Conservation (phyloP, 2,797 vertebrate species). For the Prunella strophiata region DNA sequence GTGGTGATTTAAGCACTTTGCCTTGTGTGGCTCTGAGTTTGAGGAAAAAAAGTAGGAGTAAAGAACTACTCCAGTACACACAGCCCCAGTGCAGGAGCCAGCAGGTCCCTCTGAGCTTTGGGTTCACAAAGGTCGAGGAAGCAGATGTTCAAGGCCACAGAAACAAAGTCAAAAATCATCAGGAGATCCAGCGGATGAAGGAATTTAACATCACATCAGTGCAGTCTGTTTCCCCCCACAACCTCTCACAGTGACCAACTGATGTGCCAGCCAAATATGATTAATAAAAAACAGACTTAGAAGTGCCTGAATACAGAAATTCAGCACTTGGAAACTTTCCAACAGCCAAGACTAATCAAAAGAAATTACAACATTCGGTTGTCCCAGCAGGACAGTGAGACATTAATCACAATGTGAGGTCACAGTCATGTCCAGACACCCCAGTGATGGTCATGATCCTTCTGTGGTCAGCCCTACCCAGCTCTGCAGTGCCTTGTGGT, state of each 20-base stretch:
- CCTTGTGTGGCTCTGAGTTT: neutral
- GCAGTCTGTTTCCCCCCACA: neutral
- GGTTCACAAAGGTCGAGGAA: neutral
- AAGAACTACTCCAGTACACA: neutral
- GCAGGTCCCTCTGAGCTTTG: neutral
- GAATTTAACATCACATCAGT: neutral
- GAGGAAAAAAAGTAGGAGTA: neutral
- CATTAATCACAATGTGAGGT: neutral
- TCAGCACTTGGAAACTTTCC: neutral
- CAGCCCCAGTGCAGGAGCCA: neutral
- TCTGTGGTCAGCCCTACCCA: neutral
- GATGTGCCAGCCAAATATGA: neutral
- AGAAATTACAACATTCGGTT: neutral
- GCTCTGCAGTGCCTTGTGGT: neutral
- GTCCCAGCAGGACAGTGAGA: neutral
- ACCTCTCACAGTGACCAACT: neutral
- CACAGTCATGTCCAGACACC: neutral
- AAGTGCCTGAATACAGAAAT: neutral
- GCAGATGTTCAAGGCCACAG: neutral
- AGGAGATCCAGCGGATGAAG: neutral
- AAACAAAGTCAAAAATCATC: neutral
- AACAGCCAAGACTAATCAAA: neutral
- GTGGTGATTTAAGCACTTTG: neutral
- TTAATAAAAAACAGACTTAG: neutral
- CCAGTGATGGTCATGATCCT: neutral